phyloP scores from a whole-genome alignment of 1,140 invertebrate genomes.

The Streblospio benedicti region DNA sequence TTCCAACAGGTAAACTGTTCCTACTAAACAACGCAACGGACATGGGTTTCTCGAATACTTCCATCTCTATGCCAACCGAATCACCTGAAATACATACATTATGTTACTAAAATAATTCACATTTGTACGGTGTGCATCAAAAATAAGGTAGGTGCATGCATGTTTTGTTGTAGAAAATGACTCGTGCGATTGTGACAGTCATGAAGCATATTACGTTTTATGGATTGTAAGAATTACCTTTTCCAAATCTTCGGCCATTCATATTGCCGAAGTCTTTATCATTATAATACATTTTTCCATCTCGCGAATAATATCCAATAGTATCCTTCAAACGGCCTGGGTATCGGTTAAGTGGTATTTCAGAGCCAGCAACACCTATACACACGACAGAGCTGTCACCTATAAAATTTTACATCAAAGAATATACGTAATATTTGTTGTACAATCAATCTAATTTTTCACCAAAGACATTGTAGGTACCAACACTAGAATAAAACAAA shows the following conservation, averaged over 20 bases:
- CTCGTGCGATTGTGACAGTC: no score
- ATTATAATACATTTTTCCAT: conserved; percentile 37
- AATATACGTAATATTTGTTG: neutral
- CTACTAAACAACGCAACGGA: conserved; percentile 30
- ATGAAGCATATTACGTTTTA: no score
- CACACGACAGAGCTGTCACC: conserved; percentile 39
- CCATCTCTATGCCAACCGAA: conserved; percentile 33
- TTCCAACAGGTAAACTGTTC: conserved; percentile 30
- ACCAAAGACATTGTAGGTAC: no score
- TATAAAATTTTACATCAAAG: conserved; percentile 15
- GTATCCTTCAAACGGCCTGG: conserved; percentile 34
- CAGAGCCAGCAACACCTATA: conserved; percentile 31
- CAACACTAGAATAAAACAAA: no score
- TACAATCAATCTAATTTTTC: no score
- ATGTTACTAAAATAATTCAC: neutral
- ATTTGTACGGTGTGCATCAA: neutral
- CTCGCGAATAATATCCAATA: conserved; percentile 36
- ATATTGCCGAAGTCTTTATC: conserved; percentile 30
- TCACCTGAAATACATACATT: conserved; percentile 30
- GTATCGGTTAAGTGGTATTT: conserved; percentile 30
- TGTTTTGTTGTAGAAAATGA: no score
- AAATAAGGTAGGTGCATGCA: no score
- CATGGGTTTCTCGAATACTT: conserved; percentile 29
- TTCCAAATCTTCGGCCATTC: conserved; percentile 29
- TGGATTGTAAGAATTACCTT: conserved; percentile 27